phyloP scores from a whole-genome alignment of 2,113 vertebrate genomes.

The Scartelaos histophorus region DNA sequence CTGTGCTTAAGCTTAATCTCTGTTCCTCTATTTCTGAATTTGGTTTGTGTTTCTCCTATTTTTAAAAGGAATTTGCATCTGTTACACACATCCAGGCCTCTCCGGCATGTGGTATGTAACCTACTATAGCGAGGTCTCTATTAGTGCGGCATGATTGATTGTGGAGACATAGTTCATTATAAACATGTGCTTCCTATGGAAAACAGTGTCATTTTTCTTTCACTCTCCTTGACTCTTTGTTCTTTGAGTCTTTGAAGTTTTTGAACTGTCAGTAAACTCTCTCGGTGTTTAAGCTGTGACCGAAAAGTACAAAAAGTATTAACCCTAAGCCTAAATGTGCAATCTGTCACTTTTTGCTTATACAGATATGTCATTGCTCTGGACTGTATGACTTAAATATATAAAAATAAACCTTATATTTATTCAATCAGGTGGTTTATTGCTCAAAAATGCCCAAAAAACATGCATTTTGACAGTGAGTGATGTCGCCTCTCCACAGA shows the following conservation, averaged over 20 bases:
- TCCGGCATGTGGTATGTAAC: background rate
- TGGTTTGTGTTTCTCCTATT: background rate
- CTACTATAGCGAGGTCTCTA: background rate
- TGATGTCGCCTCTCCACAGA: no score
- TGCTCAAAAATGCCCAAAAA: no score
- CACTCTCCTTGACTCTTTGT: background rate
- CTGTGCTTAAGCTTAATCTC: no score
- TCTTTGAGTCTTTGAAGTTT: conserved; percentile 1
- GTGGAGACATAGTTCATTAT: conserved; percentile 3
- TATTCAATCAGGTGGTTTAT: no score
- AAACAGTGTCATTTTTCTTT: conserved; percentile 5
- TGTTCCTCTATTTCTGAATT: background rate
- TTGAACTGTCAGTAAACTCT: background rate
- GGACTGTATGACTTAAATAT: no score
- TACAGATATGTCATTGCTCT: no score
- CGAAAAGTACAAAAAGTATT: background rate
- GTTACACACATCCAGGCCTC: background rate
- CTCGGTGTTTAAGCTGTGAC: background rate
- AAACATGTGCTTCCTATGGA: conserved; percentile 1
- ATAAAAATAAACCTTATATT: no score
- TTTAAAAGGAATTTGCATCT: background rate
- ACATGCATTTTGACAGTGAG: no score
- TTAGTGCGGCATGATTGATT: background rate
- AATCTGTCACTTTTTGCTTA: no score
- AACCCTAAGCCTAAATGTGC: no score